Evolutionary conservation across 2,888 invertebrate species (phyloP), one percentile per base, ranked within the genome.

Genomic region (Brenthis ino): DNA sequence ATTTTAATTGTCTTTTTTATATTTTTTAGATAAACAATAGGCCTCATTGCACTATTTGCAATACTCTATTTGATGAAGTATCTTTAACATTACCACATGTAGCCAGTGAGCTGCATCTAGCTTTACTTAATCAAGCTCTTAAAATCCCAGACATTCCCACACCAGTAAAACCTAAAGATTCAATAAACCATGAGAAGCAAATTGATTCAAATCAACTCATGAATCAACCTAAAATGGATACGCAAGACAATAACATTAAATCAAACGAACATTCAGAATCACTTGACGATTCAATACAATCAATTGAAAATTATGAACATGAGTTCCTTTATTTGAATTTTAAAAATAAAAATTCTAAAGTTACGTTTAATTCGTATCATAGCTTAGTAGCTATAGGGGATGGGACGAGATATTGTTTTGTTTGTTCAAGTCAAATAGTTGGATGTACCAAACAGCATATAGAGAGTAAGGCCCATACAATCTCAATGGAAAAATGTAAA

Each of bases 301-400:
- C 73, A 54, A 14, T 6, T 37, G 67, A 60, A 69, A 11, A 13
- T 51, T 61, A 58, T 56, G 56, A 74, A 1, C 78, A 79, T 24
- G 77, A 77, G 14, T 72, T 68, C 37, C 68, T 81, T 0, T 77
- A 76, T 69, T 65, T 82, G 5, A 79, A 78, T 67, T 28, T 77
- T 5, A 76, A 75, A 6, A 79, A 79, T 51, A 54, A 47, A 1
- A 76, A 65, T 50, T 64, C 73, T 5, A 79, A 77, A 71, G 71
- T 81, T 1, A 64, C 73, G 0, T 56, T 71, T 16, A 37, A 68
- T 0, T 66, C 79, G 0, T 79, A 75, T 28, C 73, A 81, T 64
- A 74, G 74, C 4, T 50, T 80, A 4, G 69, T 81, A 0, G 57
- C 55, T 1, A 56, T 72, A 0, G 81, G 80, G 0, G 77, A 77